Evolutionary conservation across 2,888 invertebrate genomes (phyloP), one percentile per base, ranked within the genome.

Genomic region (Tholera decimalis): DNA sequence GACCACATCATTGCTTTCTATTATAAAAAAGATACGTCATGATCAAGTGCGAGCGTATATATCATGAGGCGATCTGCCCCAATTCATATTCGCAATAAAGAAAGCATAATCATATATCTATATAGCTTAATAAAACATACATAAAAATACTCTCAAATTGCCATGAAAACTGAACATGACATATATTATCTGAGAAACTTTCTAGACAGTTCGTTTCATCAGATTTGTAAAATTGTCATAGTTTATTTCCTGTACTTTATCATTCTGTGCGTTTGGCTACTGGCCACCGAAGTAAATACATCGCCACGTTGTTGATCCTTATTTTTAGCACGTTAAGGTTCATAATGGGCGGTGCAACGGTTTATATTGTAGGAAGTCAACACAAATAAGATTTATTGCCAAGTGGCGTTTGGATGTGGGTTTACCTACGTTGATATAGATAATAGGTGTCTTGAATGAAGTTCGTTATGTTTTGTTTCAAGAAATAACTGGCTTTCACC

Each of bases 221-320:
- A 62, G 62, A 81, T 81, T 77, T 81, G 77, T 74, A 60, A 56
- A 74, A 54, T 77, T 69, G 69, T 55, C 61, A 59, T 64, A 57
- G 66, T 73, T 63, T 66, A 68, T 77, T 73, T 78, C 65, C 59
- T 60, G 50, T 61, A 69, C 72, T 73, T 68, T 58, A 73, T 82
- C 73, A 77, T 68, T 61, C 26, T 13, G n/a, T 60, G 62, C 50
- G 61, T 54, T 81, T 80, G 81, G 81, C 80, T 35, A 9, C 3
- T 1, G 26, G 75, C 82, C 81, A 81, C 67, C 13, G 18, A 59
- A 30, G 67, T 70, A 61, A 79, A 81, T 57, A 62, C 55, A 56
- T 76, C 47, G 26, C 28, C 62, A 58, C 58, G 33, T 63, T 56
- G 46, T 51, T 60, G 55, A 64, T 61, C 49, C 55, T 72, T 75